These are phyloP conservation scores for Phymastichus coffea DNA, from an alignment of 1,140 invertebrate species.

Conservation along the genomic window DNA sequence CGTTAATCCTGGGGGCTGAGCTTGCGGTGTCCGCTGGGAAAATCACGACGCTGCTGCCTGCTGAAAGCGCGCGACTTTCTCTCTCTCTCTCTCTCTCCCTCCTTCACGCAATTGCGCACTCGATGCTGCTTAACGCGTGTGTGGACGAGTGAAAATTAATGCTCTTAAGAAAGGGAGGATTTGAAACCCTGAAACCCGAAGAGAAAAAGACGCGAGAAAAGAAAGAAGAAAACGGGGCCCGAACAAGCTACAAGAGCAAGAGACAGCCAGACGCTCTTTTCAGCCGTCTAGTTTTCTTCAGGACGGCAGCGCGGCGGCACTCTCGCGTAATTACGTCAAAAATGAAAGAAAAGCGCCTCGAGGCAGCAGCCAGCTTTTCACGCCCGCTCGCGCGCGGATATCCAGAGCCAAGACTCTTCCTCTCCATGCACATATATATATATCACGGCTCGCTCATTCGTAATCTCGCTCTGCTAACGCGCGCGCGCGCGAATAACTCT, in stretches of 20 bases:
- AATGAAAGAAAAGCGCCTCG: conserved; percentile 41
- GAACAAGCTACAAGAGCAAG: conserved; percentile 2
- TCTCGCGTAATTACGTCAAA: conserved; percentile 41
- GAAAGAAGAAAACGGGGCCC: conserved; percentile 7
- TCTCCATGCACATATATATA: no score
- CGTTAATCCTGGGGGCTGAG: conserved; percentile 4
- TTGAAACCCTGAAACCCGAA: not conserved
- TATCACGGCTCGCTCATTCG: no score
- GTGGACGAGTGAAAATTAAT: not conserved
- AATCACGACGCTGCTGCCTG: not conserved
- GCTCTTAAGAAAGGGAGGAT: not conserved
- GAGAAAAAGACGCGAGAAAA: not conserved
- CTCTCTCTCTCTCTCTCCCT: no score
- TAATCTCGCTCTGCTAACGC: no score
- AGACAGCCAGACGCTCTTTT: no score
- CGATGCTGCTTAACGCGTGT: not conserved
- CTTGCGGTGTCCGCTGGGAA: conserved; percentile 10
- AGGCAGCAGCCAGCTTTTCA: conserved; percentile 32
- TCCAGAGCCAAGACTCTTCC: no score
- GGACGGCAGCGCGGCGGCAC: no score
- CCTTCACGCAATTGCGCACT: not conserved
- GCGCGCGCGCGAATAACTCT: no score
- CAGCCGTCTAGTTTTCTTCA: no score
- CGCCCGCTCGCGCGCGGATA: no score
- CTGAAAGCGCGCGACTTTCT: not conserved